Percentiles rank a stretch among this genome's conserved stretches.
Evolutionary conservation across 2,797 vertebrate species (phyloP).

Genomic region (Hippocampus kuda): DNA sequence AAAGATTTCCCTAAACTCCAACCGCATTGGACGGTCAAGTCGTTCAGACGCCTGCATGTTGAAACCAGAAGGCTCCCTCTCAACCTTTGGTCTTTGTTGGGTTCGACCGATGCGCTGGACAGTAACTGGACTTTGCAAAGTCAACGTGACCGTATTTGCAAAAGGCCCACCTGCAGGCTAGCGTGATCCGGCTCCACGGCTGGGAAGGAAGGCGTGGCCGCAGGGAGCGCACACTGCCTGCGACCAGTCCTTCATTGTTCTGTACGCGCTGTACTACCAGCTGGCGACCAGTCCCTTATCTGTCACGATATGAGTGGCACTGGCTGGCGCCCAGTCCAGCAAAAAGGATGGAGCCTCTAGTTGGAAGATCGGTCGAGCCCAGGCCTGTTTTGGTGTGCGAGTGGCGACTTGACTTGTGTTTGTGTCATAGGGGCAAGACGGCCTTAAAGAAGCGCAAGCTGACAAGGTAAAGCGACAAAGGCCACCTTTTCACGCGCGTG

Average conservation of each 20-base stretch:
- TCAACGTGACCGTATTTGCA: no score
- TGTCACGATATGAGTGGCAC: no score
- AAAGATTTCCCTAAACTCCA: not conserved
- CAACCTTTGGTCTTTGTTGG: not conserved
- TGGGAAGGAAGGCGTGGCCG: no score
- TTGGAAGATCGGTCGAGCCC: not conserved
- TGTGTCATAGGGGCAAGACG: conserved; percentile 83
- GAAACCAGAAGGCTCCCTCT: not conserved
- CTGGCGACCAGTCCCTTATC: no score
- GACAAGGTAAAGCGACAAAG: conserved; percentile 76
- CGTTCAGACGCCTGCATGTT: not conserved
- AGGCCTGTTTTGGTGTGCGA: not conserved
- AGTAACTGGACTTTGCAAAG: no score
- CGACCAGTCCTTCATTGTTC: no score
- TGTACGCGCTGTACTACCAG: no score
- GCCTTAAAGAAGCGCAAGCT: conserved; percentile 95
- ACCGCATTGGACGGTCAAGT: not conserved
- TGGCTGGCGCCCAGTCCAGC: not conserved
- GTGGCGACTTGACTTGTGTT: not conserved
- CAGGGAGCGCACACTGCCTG: no score
- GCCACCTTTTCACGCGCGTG: not conserved
- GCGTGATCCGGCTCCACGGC: no score
- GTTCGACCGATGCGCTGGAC: not conserved
- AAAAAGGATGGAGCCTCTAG: no score
- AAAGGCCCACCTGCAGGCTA: no score